These are phyloP conservation scores for Tribolium castaneum DNA, from an alignment of 1,140 invertebrate species.

Conservation along the genomic window DNA sequence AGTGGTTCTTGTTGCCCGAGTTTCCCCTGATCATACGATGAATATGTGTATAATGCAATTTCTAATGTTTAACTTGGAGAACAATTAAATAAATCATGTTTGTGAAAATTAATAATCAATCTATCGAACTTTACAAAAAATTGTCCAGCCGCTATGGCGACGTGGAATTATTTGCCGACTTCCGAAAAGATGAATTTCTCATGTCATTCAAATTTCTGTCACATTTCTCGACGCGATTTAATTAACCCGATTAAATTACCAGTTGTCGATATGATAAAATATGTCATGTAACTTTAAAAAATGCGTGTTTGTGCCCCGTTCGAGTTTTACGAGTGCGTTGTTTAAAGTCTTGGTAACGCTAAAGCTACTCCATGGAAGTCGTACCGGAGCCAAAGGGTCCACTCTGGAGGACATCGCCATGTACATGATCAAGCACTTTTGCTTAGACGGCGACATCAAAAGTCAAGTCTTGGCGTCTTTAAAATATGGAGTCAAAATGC, in stretches of 20 bases:
- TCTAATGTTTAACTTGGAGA: no score
- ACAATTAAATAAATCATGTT: no score
- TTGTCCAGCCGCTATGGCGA: background rate
- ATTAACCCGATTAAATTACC: background rate
- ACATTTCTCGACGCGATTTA: background rate
- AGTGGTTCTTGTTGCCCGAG: no score
- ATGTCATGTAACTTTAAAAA: conserved; percentile 10
- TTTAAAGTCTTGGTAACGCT: conserved; percentile 3
- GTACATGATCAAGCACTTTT: conserved; percentile 7
- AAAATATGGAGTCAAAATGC: conserved; percentile 2
- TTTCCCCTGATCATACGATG: no score
- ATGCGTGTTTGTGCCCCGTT: conserved; percentile 4
- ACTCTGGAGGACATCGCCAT: conserved; percentile 7
- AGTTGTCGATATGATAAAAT: conserved; percentile 26
- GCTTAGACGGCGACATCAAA: conserved; percentile 9
- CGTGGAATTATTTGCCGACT: background rate
- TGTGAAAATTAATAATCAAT: no score
- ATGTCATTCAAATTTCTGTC: conserved; percentile 8
- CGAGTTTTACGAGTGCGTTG: conserved; percentile 3
- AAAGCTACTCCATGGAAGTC: conserved; percentile 11
- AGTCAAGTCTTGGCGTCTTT: background rate
- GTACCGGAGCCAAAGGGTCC: background rate
- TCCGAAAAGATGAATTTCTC: background rate
- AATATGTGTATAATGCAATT: no score
- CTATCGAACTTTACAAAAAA: background rate